A percentile compares a stretch with the other conserved stretches of the same genome.
Conservation (phyloP, 2,888 invertebrate genomes). For the Myopa testacea region DNA sequence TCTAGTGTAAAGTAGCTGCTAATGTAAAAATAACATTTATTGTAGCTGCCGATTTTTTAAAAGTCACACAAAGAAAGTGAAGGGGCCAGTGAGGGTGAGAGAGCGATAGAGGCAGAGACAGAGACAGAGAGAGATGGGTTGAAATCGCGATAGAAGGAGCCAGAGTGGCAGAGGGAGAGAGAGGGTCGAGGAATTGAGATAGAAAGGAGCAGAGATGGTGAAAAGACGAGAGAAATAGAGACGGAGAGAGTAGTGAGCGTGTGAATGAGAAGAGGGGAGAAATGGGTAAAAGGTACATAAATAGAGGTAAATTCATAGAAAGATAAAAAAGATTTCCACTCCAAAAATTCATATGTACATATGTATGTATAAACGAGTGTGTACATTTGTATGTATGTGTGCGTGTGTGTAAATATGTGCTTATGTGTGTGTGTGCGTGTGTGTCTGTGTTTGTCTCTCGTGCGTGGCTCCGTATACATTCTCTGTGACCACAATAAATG, state of each 20-base stretch:
- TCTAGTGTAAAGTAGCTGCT: conserved; percentile 46
- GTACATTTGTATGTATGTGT: too few species aligned
- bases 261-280: too few species aligned
- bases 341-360: too few species aligned
- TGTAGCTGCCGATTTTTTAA: neutral
- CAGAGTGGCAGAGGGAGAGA: neutral
- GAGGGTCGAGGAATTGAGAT: neutral
- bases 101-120: neutral
- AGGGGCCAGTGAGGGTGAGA: neutral
- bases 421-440: neutral
- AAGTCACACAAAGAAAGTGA: neutral
- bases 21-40: conserved; percentile 59
- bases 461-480: neutral
- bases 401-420: too few species aligned
- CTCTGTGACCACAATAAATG: conserved; percentile 34
- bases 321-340: neutral
- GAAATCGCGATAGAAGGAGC: neutral
- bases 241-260: too few species aligned
- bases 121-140: neutral
- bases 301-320: neutral
- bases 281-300: neutral
- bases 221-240: neutral
- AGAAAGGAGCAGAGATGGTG: neutral
- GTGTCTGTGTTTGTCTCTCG: neutral
- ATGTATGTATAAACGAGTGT: too few species aligned